These are phyloP conservation scores for Philhelius pedissequus DNA, from an alignment of 2,888 invertebrate genomes.

Conservation along the genomic window DNA sequence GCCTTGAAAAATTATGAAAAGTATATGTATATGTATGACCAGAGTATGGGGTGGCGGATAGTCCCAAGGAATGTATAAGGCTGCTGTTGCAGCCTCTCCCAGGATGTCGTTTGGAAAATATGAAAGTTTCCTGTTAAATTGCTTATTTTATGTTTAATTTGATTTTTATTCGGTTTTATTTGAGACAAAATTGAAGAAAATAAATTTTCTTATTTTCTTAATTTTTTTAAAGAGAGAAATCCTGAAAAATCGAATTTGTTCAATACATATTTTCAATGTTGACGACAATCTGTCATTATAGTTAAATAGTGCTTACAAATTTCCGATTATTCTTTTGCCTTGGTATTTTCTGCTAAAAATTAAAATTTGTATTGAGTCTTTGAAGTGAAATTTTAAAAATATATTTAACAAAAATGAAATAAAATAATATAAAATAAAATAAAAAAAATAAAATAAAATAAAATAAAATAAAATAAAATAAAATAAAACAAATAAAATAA, in stretches of 20 bases:
- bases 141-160: conserved; percentile 48
- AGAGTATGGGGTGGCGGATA: background rate
- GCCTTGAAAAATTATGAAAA: conserved; percentile 9
- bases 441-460: too few species aligned
- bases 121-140: conserved; percentile 37
- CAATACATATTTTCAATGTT: background rate
- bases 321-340: background rate
- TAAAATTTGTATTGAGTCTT: background rate
- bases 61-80: background rate
- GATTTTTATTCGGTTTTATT: conserved; percentile 24
- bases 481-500: too few species aligned
- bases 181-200: background rate
- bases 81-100: background rate
- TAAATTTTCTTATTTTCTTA: background rate
- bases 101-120: conserved; percentile 47
- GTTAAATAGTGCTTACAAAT: background rate
- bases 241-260: background rate
- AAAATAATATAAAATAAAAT: too few species aligned
- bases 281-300: background rate
- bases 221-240: background rate
- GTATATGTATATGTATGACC: too few species aligned
- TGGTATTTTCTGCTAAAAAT: background rate
- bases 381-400: too few species aligned
- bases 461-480: too few species aligned
- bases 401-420: too few species aligned